Base-by-base conservation (phyloP, 2,888 invertebrate genomes). In the Amphipyra berbera region DNA sequence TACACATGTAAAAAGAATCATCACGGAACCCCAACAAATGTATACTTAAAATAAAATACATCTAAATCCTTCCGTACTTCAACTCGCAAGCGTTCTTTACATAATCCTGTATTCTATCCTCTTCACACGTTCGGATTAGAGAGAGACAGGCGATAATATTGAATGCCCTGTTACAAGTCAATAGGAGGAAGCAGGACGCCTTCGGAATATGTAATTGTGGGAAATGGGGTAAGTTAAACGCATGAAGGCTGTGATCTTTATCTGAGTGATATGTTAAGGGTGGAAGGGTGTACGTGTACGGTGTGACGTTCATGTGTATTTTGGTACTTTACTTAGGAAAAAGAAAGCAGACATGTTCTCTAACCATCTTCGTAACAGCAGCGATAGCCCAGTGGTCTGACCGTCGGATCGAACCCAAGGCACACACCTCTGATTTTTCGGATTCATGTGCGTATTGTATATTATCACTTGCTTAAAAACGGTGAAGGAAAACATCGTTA, bases 91-190 rank as follows among this genome's bases (percentile, higher is more conserved):
- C 53, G 41, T 57, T 46, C 54, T 71, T 62, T 42, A 71, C 62
- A 52, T 76, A 78, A 73, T 67, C 56, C 61, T 7, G 2, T 61
- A 27, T 21, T 30, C 47, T 8, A 7, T 66, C 73, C 49, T 63
- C 6, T 13, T 76, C 49, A 27, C 40, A 35, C 61, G 14, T 47
- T 4, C 12, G 14, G 2, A 8, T 7, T 6, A 40, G 46, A 68
- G 61, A 54, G 46, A 46, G 64, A 68, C 8, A 37, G 41, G 13
- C 13, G 45, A 41, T 46, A 68, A 70, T 61, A 71, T 74, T 63
- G 69, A 77, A 73, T 73, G 52, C 40, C 48, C 57, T 62, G 76
- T 68, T 46, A 71, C 70, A 68, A 78, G 74, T 79, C 77, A 78
- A 78, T 76, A 61, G 65, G 50, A 37, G 38, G 9, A n/a, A 47